Percentiles rank a stretch among this genome's conserved stretches.
phyloP scores from a whole-genome alignment of 2,888 invertebrate species.

The Lepetodrilus schrolli region DNA sequence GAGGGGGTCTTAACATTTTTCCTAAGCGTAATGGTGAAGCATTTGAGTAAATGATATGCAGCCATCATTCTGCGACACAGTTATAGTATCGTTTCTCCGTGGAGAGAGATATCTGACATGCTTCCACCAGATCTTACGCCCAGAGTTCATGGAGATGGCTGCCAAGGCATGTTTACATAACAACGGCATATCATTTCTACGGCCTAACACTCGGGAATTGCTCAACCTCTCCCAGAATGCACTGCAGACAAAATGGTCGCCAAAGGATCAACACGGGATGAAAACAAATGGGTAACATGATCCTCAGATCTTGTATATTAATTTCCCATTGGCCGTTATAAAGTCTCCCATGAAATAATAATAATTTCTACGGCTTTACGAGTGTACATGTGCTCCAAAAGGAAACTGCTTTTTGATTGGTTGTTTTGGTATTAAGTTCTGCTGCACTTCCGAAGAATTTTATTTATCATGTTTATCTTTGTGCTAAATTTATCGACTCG shows the following conservation, averaged over 20 bases:
- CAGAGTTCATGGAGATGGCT: too few relatives aligned
- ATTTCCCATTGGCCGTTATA: neutral
- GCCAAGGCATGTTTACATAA: neutral
- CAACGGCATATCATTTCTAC: neutral
- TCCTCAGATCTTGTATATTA: neutral
- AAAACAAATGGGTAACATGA: neutral
- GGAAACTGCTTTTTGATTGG: slow-evolving; percentile 5
- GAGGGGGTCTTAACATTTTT: too few relatives aligned
- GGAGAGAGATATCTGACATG: too few relatives aligned
- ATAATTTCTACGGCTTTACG: neutral
- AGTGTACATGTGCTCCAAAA: neutral
- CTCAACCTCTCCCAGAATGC: neutral
- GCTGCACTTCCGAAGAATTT: too few relatives aligned
- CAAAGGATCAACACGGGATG: neutral
- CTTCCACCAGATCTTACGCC: too few relatives aligned
- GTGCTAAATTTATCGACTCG: neutral
- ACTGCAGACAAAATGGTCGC: neutral
- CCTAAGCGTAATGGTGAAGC: too few relatives aligned
- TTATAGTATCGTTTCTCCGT: too few relatives aligned
- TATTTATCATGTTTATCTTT: slow-evolving; percentile 9
- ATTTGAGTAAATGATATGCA: too few relatives aligned
- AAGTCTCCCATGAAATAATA: neutral
- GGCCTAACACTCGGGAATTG: neutral
- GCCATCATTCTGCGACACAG: too few relatives aligned
- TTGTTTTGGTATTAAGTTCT: neutral